These are phyloP conservation scores for Drosophila subobscura DNA, from an alignment of 1,140 invertebrate genomes.

Conservation along the genomic window DNA sequence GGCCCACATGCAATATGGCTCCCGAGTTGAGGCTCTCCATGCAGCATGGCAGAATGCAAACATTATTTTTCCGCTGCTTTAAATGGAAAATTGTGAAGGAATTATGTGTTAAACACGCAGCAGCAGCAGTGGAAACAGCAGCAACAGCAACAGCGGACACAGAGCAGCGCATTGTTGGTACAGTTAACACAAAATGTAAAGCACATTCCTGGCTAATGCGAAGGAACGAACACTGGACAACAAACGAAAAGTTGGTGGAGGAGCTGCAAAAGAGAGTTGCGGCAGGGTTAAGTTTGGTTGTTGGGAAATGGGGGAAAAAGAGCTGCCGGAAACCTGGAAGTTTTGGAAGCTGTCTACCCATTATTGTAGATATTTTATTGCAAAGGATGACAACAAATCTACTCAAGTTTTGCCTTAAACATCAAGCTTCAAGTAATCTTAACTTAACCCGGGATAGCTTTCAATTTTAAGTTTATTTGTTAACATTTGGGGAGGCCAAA, in stretches of 20 bases:
- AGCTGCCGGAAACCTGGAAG: no score
- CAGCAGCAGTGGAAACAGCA: neutral
- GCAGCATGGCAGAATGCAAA: constrained; percentile 34
- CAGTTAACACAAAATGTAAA: constrained; percentile 66
- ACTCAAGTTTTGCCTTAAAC: no score
- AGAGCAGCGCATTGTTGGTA: constrained; percentile 55
- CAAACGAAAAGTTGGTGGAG: neutral
- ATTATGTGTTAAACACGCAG: constrained; percentile 74
- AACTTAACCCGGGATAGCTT: no score
- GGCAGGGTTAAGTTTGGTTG: no score
- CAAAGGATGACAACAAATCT: no score
- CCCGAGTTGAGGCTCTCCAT: constrained; percentile 38
- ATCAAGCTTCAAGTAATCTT: no score
- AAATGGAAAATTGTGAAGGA: constrained; percentile 66
- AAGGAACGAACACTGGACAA: constrained; percentile 21
- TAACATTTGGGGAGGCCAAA: no score
- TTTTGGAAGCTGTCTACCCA: no score
- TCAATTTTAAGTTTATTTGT: no score
- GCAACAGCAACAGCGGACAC: neutral
- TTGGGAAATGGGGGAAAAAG: no score
- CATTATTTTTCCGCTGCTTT: constrained; percentile 55
- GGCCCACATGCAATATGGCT: constrained; percentile 71
- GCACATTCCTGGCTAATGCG: constrained; percentile 44
- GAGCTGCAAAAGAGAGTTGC: no score
- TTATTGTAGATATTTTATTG: no score